Conservation (phyloP, 2,113 vertebrate species). For the Boleophthalmus pectinirostris region DNA sequence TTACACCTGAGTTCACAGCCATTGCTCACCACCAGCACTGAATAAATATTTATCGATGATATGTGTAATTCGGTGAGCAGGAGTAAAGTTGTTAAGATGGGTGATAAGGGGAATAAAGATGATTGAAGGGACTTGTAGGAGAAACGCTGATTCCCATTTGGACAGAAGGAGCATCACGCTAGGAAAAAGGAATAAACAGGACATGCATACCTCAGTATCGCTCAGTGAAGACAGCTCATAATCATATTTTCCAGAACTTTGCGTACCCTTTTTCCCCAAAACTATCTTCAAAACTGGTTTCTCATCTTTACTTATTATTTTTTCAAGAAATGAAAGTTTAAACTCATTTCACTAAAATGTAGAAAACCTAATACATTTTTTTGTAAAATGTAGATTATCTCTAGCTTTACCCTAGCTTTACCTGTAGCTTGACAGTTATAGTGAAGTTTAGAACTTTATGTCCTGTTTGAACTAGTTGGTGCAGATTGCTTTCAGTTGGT, state of each 20-base stretch:
- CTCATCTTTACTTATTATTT: too few species aligned
- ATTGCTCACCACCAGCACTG: constrained; percentile 66
- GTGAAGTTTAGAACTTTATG: too few species aligned
- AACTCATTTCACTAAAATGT: too few species aligned
- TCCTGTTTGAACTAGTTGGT: too few species aligned
- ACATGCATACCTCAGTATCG: neutral
- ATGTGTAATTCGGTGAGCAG: constrained; percentile 45
- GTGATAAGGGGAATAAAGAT: constrained; percentile 33
- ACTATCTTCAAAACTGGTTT: too few species aligned
- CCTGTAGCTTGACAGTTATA: too few species aligned
- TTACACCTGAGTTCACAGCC: constrained; percentile 77
- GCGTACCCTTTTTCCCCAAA: neutral
- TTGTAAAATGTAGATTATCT: too few species aligned
- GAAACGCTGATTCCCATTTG: constrained; percentile 16
- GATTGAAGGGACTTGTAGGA: constrained; percentile 31
- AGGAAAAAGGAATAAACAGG: constrained; percentile 10
- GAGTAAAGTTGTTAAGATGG: constrained; percentile 28
- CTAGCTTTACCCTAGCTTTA: too few species aligned
- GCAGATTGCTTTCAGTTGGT: too few species aligned
- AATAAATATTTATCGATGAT: constrained; percentile 77
- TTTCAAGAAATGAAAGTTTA: too few species aligned
- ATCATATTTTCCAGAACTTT: neutral
- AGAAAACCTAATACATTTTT: too few species aligned
- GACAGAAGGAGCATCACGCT: constrained; percentile 5
- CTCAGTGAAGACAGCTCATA: neutral